A percentile compares a stretch with the other conserved stretches of the same genome.
phyloP scores from a whole-genome alignment of 2,888 invertebrate species.

The Chrysopilus asiliformis region DNA sequence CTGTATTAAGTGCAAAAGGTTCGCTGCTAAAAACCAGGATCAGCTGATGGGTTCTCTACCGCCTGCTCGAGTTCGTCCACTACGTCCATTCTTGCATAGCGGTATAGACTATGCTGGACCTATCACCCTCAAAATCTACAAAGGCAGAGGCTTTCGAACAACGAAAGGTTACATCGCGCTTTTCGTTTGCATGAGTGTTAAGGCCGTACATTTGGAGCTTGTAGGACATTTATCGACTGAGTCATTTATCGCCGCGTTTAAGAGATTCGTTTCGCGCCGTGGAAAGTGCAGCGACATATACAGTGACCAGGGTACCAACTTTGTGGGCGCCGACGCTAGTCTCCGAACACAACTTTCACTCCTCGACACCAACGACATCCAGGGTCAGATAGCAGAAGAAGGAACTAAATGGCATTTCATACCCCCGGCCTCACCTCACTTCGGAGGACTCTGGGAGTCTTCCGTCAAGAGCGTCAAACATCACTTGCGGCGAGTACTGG shows the following conservation, averaged over 20 bases:
- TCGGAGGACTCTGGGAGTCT: background rate
- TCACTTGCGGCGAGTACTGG: background rate
- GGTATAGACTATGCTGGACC: slow-evolving; percentile 17
- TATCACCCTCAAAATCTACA: slow-evolving; percentile 9
- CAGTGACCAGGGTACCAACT: too few relatives aligned
- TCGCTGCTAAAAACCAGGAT: too few relatives aligned
- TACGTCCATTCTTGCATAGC: slow-evolving; percentile 12
- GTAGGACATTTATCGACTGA: slow-evolving; percentile 14
- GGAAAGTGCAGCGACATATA: slow-evolving; percentile 18
- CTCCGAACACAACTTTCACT: too few relatives aligned
- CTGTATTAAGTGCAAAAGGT: background rate
- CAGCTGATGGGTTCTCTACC: background rate
- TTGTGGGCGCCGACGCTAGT: slow-evolving; percentile 19
- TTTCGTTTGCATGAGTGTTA: slow-evolving; percentile 19
- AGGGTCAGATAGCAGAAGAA: too few relatives aligned
- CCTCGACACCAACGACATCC: too few relatives aligned
- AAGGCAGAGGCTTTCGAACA: slow-evolving; percentile 12
- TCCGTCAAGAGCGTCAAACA: background rate
- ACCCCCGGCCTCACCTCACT: background rate
- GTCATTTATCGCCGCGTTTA: slow-evolving; percentile 18
- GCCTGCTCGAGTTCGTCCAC: background rate
- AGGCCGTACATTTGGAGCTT: slow-evolving; percentile 14
- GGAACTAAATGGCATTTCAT: background rate
- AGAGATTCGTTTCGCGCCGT: slow-evolving; percentile 19
- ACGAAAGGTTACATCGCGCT: slow-evolving; percentile 19